Evolutionary conservation across 2,888 invertebrate species (phyloP), one percentile per base, ranked within the genome.

Genomic region (Candidula unifasciata): DNA sequence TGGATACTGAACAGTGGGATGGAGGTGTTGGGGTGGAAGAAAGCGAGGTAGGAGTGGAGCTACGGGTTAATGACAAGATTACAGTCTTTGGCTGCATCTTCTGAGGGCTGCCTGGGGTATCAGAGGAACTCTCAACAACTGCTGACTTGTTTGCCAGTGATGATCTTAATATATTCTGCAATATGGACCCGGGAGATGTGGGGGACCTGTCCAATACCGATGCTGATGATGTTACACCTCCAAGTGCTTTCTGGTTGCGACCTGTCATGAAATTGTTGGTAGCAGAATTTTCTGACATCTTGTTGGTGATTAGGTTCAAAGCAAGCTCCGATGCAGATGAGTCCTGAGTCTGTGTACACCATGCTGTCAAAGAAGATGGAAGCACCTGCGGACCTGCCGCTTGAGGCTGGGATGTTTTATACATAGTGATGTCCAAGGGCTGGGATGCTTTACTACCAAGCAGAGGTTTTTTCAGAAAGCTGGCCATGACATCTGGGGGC

Each of bases 401-500:
- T 37, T 81, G 69, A 37, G 82, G 68, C 21, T 68, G 57, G 1
- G 71, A 44, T 6, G 78, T 30, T 10, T 33, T 30, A 30, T 73
- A 35, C 30, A 44, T 30, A 24, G 6, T 77, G n/a, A 76, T 24
- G 30, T 35, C 33, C 30, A 52, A 21, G 13, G 68, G 78, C n/a
- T 35, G 83, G 18, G 77, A 35, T n/a, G 10, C 5, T 27, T 37
- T 0, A 57, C 3, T 24, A n/a, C 71, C n/a, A 3, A 57, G 71
- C 30, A 16, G 52, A 10, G 79, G 0, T 27, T 71, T 76, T 33
- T 30, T 37, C 10, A 84, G 76, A 66, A 35, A 76, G 21, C 35
- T 84, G 33, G 80, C 84, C 84, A 84, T 84, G 8, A 84, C 57
- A 76, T 74, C 84, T 64, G 81, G 37, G 21, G 85, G 78, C 30